These are phyloP conservation scores for Turritopsis dohrnii DNA, from an alignment of 30 jellyfish, hydroid and myxozoan genomes.

Conservation along the genomic window DNA sequence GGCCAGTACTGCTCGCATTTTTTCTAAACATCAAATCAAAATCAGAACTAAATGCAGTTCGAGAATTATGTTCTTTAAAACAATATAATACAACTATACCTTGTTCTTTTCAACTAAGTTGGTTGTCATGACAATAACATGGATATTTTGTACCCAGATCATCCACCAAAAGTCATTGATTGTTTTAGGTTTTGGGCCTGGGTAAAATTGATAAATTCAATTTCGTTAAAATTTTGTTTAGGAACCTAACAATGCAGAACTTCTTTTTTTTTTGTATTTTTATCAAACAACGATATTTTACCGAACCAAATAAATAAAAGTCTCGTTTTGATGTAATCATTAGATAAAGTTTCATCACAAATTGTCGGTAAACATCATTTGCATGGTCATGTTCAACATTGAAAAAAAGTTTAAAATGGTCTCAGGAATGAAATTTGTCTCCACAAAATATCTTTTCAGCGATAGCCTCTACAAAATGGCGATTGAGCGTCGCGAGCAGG, in stretches of 20 bases:
- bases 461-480: too few relatives aligned
- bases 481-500: too few relatives aligned
- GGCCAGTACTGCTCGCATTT: conserved; percentile 96
- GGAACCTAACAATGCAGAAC: too few relatives aligned
- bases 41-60: not conserved
- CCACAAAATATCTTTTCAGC: too few relatives aligned
- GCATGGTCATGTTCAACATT: too few relatives aligned
- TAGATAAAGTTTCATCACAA: too few relatives aligned
- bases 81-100: conserved; percentile 31
- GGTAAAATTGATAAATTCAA: not conserved
- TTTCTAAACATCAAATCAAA: conserved; percentile 31
- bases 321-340: too few relatives aligned
- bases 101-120: conserved; percentile 75
- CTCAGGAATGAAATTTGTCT: too few relatives aligned
- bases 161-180: conserved; percentile 70
- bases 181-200: conserved; percentile 59
- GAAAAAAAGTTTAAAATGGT: too few relatives aligned
- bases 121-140: conserved; percentile 83
- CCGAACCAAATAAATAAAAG: not conserved
- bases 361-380: too few relatives aligned
- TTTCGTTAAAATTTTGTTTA: too few relatives aligned
- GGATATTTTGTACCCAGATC: conserved; percentile 80
- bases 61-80: not conserved
- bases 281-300: not conserved
- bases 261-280: too few relatives aligned